These are phyloP conservation scores for Pogonocherus hispidulus DNA, from an alignment of 2,888 invertebrate species.

Conservation along the genomic window DNA sequence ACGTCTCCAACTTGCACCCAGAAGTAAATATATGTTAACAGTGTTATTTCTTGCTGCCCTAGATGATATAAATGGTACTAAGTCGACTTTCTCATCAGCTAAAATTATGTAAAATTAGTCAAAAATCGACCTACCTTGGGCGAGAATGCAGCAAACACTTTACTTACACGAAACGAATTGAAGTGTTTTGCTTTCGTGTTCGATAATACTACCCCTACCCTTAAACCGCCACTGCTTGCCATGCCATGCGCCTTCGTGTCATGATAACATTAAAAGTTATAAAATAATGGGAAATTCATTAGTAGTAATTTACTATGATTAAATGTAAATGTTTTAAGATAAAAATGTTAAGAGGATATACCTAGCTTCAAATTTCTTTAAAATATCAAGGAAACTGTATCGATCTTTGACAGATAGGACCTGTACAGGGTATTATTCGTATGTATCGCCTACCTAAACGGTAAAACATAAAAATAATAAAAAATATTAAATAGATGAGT, in stretches of 20 bases:
- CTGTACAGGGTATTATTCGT: too few species aligned
- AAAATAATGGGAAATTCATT: conserved; percentile 6
- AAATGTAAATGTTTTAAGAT: too few species aligned
- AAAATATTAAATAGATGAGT: too few species aligned
- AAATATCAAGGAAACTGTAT: not conserved
- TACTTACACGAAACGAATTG: not conserved
- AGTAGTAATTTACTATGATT: not conserved
- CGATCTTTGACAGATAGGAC: too few species aligned
- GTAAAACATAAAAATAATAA: too few species aligned
- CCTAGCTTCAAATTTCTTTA: not conserved
- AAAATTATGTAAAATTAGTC: not conserved
- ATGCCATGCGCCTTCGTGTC: conserved; percentile 25
- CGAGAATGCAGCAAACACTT: not conserved
- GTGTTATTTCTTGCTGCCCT: too few species aligned
- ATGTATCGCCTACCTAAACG: too few species aligned
- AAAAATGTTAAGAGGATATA: too few species aligned
- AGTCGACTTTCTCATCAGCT: too few species aligned
- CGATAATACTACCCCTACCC: conserved; percentile 8
- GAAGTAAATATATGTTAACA: too few species aligned
- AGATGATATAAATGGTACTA: too few species aligned
- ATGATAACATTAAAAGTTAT: conserved; percentile 9
- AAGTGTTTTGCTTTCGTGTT: not conserved
- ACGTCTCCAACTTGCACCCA: too few species aligned
- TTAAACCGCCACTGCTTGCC: not conserved
- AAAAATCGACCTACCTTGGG: not conserved